A percentile compares a stretch with the other conserved stretches of the same genome.
Evolutionary conservation across 2,888 invertebrate species (phyloP).

Genomic region (Dynastes grantii): DNA sequence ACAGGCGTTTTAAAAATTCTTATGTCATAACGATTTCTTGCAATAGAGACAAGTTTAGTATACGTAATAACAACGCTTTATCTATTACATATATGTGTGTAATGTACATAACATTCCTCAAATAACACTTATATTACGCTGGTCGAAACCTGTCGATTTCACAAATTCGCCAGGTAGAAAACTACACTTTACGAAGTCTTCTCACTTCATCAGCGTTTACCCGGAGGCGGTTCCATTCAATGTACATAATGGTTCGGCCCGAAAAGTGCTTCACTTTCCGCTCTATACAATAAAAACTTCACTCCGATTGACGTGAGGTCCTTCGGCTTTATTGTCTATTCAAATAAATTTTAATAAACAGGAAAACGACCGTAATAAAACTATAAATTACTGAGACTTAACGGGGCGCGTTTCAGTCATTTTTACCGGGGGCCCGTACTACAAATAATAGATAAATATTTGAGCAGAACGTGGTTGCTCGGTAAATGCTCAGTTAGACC

Average conservation of each 20-base stretch:
- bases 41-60: no score
- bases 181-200: slow-evolving; percentile 33
- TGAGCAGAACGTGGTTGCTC: slow-evolving; percentile 10
- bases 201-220: slow-evolving; percentile 13
- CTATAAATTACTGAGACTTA: slow-evolving; percentile 30
- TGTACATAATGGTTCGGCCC: slow-evolving; percentile 11
- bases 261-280: slow-evolving; percentile 27
- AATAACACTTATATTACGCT: slow-evolving; percentile 37
- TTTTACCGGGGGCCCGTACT: slow-evolving; percentile 5
- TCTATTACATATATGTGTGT: not conserved
- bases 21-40: no score
- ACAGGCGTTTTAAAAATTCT: no score
- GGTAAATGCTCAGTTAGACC: slow-evolving; percentile 11
- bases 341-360: slow-evolving; percentile 39
- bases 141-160: slow-evolving; percentile 42
- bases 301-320: slow-evolving; percentile 3
- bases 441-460: slow-evolving; percentile 35
- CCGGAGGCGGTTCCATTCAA: slow-evolving; percentile 25
- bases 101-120: slow-evolving; percentile 15
- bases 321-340: not conserved
- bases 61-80: no score
- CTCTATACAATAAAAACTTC: slow-evolving; percentile 34
- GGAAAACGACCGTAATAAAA: slow-evolving; percentile 30
- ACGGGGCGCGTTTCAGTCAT: not conserved
- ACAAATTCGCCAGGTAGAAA: slow-evolving; percentile 41